Evolutionary conservation across 1,140 invertebrate species (phyloP).

Genomic region (Scaptodrosophila lebanonensis): DNA sequence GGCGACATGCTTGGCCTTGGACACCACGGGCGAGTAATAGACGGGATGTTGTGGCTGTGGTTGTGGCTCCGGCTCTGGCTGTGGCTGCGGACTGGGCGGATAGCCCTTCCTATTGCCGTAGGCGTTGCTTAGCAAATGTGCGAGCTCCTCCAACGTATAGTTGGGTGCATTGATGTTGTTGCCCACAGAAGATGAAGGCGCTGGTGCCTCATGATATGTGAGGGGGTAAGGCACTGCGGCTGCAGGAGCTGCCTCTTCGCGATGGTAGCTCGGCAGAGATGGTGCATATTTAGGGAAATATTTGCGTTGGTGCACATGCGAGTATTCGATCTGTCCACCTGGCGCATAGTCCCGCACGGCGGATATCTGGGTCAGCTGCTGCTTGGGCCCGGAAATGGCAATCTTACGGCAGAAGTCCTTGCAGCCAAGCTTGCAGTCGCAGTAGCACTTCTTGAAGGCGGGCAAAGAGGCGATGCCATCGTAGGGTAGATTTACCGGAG

Average conservation of each 20-base stretch:
- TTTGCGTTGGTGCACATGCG: constrained; percentile 53
- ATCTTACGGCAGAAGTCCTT: constrained; percentile 74
- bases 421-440: constrained; percentile 66
- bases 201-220: constrained; percentile 27
- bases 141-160: constrained; percentile 58
- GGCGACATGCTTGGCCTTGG: too few relatives aligned
- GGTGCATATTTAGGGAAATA: constrained; percentile 44
- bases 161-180: constrained; percentile 51
- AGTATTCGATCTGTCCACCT: constrained; percentile 53
- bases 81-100: constrained; percentile 13
- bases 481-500: neutral
- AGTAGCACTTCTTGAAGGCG: constrained; percentile 62
- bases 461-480: neutral
- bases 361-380: constrained; percentile 61
- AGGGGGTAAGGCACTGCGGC: constrained; percentile 44
- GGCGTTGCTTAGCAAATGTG: constrained; percentile 51
- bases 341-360: constrained; percentile 47
- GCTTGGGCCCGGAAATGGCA: constrained; percentile 30
- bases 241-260: constrained; percentile 6
- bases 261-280: constrained; percentile 4
- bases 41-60: constrained; percentile 26
- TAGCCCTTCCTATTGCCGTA: constrained; percentile 48
- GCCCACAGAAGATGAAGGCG: constrained; percentile 20
- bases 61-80: neutral
- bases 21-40: constrained; percentile 34